These are phyloP conservation scores for Cirrhinus mrigala DNA, from an alignment of 2,797 vertebrate genomes.

Conservation along the genomic window DNA sequence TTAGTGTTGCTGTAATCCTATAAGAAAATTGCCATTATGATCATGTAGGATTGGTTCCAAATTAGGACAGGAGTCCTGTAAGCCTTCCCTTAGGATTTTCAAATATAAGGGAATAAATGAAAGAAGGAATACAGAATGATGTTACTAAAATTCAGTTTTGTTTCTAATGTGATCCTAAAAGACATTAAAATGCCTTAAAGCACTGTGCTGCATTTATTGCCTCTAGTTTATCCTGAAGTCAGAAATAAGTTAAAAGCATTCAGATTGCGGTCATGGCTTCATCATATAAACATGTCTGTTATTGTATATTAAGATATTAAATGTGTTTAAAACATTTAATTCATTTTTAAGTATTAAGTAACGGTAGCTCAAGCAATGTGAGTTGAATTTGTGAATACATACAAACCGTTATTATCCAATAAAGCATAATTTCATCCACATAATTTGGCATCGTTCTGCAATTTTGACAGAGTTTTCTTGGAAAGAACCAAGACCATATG, in stretches of 20 bases:
- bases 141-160: background rate
- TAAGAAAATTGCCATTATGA: background rate
- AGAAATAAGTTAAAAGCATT: background rate
- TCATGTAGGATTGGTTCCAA: background rate
- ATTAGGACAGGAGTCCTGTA: background rate
- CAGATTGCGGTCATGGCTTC: background rate
- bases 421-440: background rate
- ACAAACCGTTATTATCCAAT: background rate
- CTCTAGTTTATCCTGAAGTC: background rate
- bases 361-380: background rate
- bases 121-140: background rate
- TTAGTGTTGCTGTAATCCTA: background rate
- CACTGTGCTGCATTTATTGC: background rate
- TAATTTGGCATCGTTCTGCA: background rate
- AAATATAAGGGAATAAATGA: background rate
- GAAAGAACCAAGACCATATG: constrained; percentile 24
- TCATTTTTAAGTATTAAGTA: background rate
- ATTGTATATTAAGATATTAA: background rate
- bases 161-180: background rate
- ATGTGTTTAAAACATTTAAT: background rate
- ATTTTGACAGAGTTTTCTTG: constrained; percentile 2
- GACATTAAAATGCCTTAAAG: background rate
- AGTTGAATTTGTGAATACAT: constrained; percentile 2
- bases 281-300: background rate
- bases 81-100: background rate